Evolutionary conservation across 2,113 vertebrate species (phyloP).

Genomic region (Dipodomys merriami): DNA sequence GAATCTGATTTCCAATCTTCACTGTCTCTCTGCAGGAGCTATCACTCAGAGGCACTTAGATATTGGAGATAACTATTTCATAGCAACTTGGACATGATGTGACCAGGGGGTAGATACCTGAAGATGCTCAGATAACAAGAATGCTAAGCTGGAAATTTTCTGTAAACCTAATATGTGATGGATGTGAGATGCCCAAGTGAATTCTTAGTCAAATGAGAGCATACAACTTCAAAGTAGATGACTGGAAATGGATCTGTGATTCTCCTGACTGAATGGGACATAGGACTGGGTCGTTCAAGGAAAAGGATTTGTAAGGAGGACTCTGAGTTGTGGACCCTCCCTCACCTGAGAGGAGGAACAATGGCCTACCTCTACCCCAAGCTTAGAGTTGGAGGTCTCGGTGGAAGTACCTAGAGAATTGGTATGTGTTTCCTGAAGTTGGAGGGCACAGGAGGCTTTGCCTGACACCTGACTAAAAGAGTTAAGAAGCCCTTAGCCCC

Average conservation of each 20-base stretch:
- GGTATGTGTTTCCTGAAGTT: neutral
- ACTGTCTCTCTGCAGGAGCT: neutral
- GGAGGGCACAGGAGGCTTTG: neutral
- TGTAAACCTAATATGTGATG: neutral
- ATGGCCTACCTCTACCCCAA: neutral
- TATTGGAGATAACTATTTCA: neutral
- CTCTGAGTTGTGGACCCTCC: neutral
- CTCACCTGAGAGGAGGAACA: neutral
- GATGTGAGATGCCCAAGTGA: neutral
- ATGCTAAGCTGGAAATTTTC: neutral
- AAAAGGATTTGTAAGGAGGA: neutral
- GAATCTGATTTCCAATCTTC: conserved; percentile 4
- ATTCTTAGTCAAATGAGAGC: neutral
- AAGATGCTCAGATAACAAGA: neutral
- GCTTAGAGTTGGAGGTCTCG: neutral
- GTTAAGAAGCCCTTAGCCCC: neutral
- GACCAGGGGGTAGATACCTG: neutral
- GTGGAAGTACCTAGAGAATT: neutral
- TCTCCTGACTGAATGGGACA: neutral
- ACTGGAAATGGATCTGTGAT: neutral
- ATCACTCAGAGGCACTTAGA: neutral
- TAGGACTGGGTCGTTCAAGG: neutral
- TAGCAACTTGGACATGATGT: neutral
- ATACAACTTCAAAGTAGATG: conserved; percentile 13
- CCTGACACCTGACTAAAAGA: neutral